Percentiles rank a stretch among this genome's conserved stretches.
These are phyloP conservation scores for Suncus etruscus DNA, from an alignment of 2,113 vertebrate species.

Conservation along the genomic window DNA sequence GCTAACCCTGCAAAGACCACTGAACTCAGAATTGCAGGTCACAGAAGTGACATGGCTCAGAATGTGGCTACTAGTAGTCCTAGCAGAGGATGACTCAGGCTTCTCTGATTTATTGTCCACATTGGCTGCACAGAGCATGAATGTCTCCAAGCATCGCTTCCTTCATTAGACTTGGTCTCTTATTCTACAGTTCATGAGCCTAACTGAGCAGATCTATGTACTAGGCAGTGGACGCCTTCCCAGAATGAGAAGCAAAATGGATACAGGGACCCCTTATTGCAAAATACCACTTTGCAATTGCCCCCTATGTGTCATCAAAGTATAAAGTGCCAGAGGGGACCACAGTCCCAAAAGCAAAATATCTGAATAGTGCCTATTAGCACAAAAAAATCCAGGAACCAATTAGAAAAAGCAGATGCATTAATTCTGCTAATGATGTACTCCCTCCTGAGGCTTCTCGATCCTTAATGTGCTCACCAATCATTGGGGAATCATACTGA, in stretches of 20 bases:
- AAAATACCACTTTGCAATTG: too few relatives aligned
- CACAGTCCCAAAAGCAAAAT: too few relatives aligned
- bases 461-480: neutral
- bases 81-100: neutral
- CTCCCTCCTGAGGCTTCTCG: neutral
- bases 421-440: neutral
- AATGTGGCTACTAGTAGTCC: neutral
- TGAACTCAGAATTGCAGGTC: neutral
- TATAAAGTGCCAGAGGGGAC: neutral
- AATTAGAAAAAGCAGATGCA: slow-evolving; percentile 11
- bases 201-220: neutral
- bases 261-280: too few relatives aligned
- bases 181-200: neutral
- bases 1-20: neutral
- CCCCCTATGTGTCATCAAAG: neutral
- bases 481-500: neutral
- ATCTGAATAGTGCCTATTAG: neutral
- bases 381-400: slow-evolving; percentile 20
- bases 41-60: neutral
- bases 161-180: neutral
- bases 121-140: fast-evolving
- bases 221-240: neutral
- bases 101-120: neutral
- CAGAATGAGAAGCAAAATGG: too few relatives aligned
- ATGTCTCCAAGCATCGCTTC: neutral